Conservation (phyloP, 2,113 vertebrate species). For the Sinocyclocheilus anshuiensis region DNA sequence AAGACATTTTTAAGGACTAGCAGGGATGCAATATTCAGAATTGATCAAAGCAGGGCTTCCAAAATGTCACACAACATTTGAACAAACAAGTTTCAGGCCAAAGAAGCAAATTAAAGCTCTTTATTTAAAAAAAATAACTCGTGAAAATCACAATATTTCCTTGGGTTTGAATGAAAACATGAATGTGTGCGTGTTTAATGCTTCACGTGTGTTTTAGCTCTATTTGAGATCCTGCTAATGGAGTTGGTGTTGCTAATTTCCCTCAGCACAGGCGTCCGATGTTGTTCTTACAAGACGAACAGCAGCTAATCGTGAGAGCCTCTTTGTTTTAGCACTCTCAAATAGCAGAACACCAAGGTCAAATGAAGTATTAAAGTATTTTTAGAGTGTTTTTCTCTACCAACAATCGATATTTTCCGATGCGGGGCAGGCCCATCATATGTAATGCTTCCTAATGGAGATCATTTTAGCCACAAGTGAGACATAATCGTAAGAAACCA, state of each 20-base stretch:
- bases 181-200: constrained; percentile 32
- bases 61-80: neutral
- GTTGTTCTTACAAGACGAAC: constrained; percentile 1
- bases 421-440: constrained; percentile 54
- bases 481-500: constrained; percentile 27
- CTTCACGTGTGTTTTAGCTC: constrained; percentile 67
- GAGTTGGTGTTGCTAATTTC: constrained; percentile 62
- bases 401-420: constrained; percentile 32
- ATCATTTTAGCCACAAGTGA: constrained; percentile 47
- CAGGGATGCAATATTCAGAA: neutral
- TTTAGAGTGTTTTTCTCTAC: constrained; percentile 43
- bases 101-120: neutral
- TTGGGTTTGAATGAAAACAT: neutral
- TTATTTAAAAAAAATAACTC: neutral
- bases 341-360: constrained; percentile 27
- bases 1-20: neutral
- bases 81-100: neutral
- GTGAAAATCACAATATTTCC: neutral
- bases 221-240: constrained; percentile 66
- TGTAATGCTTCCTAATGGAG: constrained; percentile 62
- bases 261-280: constrained; percentile 21
- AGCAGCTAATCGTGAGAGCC: constrained; percentile 23
- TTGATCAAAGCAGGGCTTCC: neutral
- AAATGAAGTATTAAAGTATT: constrained; percentile 43
- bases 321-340: constrained; percentile 38